Evolutionary conservation across 2,888 invertebrate genomes (phyloP).

Genomic region (Hedya salicella): DNA sequence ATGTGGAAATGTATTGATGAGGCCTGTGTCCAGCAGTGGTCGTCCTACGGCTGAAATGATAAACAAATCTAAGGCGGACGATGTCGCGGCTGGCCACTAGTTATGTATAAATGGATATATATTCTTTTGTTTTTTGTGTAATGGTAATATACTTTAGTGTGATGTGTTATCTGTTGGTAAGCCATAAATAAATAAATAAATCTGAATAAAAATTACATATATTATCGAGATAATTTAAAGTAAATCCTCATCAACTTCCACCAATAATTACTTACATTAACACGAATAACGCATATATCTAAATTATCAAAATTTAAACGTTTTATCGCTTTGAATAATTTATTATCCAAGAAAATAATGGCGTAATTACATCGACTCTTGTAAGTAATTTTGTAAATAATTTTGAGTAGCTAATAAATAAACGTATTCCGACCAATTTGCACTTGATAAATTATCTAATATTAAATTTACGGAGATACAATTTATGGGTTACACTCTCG

Average conservation of each 20-base stretch:
- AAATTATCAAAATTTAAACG: conserved; percentile 2
- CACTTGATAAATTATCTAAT: conserved; percentile 40
- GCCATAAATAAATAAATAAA: too few relatives aligned
- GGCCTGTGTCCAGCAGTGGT: too few relatives aligned
- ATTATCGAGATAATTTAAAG: not conserved
- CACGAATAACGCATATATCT: not conserved
- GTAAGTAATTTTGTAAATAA: conserved; percentile 23
- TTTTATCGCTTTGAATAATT: not conserved
- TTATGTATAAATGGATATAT: too few relatives aligned
- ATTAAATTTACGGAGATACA: conserved; percentile 37
- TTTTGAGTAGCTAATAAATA: conserved; percentile 32
- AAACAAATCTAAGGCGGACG: too few relatives aligned
- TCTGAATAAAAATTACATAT: too few relatives aligned
- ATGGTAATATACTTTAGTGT: too few relatives aligned
- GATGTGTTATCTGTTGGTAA: too few relatives aligned
- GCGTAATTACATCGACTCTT: conserved; percentile 11
- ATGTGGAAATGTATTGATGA: too few relatives aligned
- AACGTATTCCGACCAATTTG: conserved; percentile 31
- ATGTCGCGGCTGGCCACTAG: too few relatives aligned
- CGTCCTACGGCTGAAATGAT: too few relatives aligned
- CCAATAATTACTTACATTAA: not conserved
- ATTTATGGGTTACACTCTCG: conserved; percentile 31
- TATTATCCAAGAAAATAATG: conserved; percentile 8
- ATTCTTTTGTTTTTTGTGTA: too few relatives aligned
- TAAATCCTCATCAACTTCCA: not conserved